phyloP scores from a whole-genome alignment of 2,797 vertebrate species.

The Anas bernieri region DNA sequence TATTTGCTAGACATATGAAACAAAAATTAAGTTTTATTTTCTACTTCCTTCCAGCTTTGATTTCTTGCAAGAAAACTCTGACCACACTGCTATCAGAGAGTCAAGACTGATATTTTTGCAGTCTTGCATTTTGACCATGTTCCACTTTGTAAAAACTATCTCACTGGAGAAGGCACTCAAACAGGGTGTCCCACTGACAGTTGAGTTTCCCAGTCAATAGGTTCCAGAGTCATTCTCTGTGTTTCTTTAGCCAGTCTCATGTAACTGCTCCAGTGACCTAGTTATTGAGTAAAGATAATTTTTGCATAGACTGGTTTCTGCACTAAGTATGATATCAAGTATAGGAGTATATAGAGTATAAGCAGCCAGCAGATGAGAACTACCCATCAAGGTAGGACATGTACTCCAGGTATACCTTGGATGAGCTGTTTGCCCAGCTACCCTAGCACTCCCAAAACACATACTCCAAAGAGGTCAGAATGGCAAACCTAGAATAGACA shows the following conservation, averaged over 20 bases:
- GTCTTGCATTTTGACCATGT: background rate
- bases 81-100: background rate
- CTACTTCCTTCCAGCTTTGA: background rate
- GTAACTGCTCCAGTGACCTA: background rate
- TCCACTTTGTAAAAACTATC: background rate
- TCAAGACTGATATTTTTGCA: background rate
- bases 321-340: background rate
- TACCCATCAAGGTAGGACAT: background rate
- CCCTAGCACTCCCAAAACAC: background rate
- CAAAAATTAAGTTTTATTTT: background rate
- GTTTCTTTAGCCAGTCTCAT: background rate
- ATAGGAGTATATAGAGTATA: background rate
- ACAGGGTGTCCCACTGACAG: background rate
- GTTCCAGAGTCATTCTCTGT: background rate
- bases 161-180: background rate
- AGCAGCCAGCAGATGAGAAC: background rate
- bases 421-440: background rate
- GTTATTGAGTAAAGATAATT: background rate
- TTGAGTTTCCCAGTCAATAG: background rate
- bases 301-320: background rate
- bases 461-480: background rate
- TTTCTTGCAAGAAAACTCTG: background rate
- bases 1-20: background rate
- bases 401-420: background rate
- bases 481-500: background rate